Base-by-base conservation (phyloP, 1,140 invertebrate genomes). In the Aphis gossypii region DNA sequence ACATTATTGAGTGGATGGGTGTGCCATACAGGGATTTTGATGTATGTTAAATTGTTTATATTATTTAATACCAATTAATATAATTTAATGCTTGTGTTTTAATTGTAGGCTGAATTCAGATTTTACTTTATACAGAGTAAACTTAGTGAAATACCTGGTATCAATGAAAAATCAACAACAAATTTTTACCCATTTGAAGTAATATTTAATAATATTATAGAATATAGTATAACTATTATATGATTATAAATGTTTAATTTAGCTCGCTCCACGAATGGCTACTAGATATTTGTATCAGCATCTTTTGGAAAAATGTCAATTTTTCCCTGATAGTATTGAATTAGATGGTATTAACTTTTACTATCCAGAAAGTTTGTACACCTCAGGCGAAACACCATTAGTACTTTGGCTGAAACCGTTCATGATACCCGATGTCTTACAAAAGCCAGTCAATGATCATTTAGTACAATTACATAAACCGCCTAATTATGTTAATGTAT, bases 1-100 rank as follows among this genome's bases (percentile, higher is more conserved):
- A 99, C 95, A 95, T 98, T 11, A 95, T 99, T 82, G 96, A 96
- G 83, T 99, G 98, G 98, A 98, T 97, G 94, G 96, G 96, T 94
- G 96, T 97, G 94, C 96, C 97, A 30, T 96, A 98, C 92, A 96
- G 96, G 93, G 96, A 98, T 94, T 98, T 97, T 95, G 98, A 98
- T 95, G 97, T 98, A 96, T 96, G 86, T 48, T 83, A 25, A 4
- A 82, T 25, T 30, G 48, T 91, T 68, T 23, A 44, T 86, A 30
- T 4, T 46, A 30, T 48, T 46, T 18, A 46, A 5, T 56, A 68
- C 30, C 30, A 14, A 68, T n/a, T 68, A n/a, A n/a, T n/a, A 68
- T 18, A 14, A 18, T n/a, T n/a, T 18, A 68, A 76, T n/a, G 4
- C 4, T 87, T 94, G 92, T 94, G 94, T 94, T 94, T 95, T 94